These are phyloP conservation scores for Timandra comae DNA, from an alignment of 2,888 invertebrate genomes.

Conservation along the genomic window DNA sequence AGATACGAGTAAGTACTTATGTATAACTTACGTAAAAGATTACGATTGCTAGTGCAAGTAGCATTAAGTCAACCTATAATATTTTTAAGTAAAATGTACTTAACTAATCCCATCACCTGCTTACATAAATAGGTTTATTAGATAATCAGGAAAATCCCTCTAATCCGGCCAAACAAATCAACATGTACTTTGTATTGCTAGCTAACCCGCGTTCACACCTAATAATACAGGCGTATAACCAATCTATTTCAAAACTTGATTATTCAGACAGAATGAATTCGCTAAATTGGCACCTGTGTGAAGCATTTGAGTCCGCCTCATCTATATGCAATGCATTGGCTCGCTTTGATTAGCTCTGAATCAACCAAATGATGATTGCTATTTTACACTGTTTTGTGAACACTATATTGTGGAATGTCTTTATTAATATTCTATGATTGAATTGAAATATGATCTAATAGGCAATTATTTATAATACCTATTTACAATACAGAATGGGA, in stretches of 20 bases:
- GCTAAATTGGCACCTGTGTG: constrained; percentile 33
- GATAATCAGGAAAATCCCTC: background rate
- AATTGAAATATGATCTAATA: too few species aligned
- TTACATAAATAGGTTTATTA: background rate
- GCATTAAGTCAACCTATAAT: background rate
- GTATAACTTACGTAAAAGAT: background rate
- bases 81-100: background rate
- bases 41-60: background rate
- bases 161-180: too few species aligned
- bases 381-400: constrained; percentile 22
- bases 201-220: too few species aligned
- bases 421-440: too few species aligned
- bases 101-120: background rate
- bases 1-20: too few species aligned
- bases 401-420: constrained; percentile 5
- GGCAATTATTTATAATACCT: too few species aligned
- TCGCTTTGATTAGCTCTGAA: constrained; percentile 41
- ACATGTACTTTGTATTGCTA: too few species aligned
- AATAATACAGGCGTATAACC: too few species aligned
- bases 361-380: constrained; percentile 38
- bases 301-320: constrained; percentile 30
- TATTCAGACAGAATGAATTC: constrained; percentile 36
- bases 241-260: constrained; percentile 38
- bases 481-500: too few species aligned
- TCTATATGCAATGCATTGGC: constrained; percentile 46